Percentiles rank a stretch among this genome's conserved stretches.
Evolutionary conservation across 2,797 vertebrate species (phyloP).

Genomic region (Schizopygopsis pylzovi): DNA sequence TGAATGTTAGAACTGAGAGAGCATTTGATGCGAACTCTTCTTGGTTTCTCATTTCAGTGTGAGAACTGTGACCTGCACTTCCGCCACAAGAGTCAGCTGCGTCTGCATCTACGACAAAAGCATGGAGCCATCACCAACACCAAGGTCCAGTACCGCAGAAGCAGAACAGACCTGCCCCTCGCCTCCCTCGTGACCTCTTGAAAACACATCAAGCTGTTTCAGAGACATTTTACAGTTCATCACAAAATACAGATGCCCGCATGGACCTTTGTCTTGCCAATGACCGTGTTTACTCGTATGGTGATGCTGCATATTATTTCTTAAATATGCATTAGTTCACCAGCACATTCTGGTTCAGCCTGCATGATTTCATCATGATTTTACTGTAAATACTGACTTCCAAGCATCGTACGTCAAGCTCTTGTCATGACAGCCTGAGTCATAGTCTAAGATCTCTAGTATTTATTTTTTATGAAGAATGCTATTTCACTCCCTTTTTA

Average conservation of each 20-base stretch:
- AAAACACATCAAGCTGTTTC: constrained; percentile 51
- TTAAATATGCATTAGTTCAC: neutral
- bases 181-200: constrained; percentile 84
- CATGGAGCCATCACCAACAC: constrained; percentile 96
- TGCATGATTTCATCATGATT: constrained; percentile 14
- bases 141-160: constrained; percentile 89
- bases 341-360: neutral
- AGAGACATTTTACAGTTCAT: neutral
- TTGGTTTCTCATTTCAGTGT: constrained; percentile 78
- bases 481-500: constrained; percentile 11
- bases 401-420: constrained; percentile 17
- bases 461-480: constrained; percentile 36
- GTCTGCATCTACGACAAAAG: constrained; percentile 95
- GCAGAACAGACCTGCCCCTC: constrained; percentile 68
- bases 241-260: neutral
- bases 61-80: constrained; percentile 98
- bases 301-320: constrained; percentile 3
- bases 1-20: neutral
- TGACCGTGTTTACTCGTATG: neutral
- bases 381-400: constrained; percentile 1
- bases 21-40: neutral
- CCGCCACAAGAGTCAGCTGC: constrained; percentile 97
- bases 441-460: neutral
- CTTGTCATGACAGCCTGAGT: neutral
- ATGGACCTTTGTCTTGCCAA: neutral